These are phyloP conservation scores for Oenanthe oenanthe DNA, from an alignment of 2,113 vertebrate species.

Conservation along the genomic window DNA sequence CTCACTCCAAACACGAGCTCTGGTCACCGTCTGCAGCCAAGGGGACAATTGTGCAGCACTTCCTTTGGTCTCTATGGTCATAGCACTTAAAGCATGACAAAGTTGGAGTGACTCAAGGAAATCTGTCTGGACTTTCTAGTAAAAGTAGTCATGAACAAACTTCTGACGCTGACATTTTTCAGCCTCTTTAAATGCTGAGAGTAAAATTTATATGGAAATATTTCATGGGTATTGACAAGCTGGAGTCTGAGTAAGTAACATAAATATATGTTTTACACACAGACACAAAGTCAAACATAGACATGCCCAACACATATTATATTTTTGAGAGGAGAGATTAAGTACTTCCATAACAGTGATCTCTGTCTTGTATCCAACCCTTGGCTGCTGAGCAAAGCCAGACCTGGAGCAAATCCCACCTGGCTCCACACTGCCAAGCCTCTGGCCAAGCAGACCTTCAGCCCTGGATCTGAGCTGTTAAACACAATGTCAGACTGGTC, in stretches of 20 bases:
- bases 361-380: no score
- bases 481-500: neutral
- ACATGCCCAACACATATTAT: neutral
- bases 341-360: neutral
- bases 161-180: neutral
- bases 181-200: neutral
- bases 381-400: neutral
- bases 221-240: neutral
- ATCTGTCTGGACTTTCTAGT: slow-evolving; percentile 47
- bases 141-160: slow-evolving; percentile 9
- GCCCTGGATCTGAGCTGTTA: neutral
- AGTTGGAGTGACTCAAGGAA: neutral
- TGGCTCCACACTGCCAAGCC: neutral
- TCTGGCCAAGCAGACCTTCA: neutral
- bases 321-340: neutral
- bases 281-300: neutral
- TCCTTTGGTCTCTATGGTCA: neutral
- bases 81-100: neutral
- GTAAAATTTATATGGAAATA: neutral
- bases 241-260: neutral
- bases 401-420: neutral
- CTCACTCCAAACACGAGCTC: neutral
- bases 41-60: neutral
- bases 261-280: neutral
- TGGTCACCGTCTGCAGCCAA: neutral